These are phyloP conservation scores for Brachionus angularis DNA, from an alignment of 1,140 invertebrate genomes.

Conservation along the genomic window DNA sequence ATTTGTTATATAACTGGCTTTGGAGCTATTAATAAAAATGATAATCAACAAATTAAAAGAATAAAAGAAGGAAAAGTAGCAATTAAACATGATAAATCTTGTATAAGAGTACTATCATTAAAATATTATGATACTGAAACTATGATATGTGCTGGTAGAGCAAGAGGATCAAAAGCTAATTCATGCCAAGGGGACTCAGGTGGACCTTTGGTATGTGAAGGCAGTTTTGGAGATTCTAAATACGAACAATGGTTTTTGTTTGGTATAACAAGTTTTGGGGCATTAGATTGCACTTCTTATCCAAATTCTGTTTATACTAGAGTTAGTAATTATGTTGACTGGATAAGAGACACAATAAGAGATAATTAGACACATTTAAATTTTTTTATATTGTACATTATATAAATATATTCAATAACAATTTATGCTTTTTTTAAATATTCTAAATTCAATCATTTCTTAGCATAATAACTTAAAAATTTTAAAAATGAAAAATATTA, in stretches of 20 bases:
- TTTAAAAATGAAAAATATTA: too few relatives aligned
- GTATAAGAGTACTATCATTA: constrained; percentile 15
- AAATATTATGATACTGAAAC: neutral
- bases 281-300: constrained; percentile 33
- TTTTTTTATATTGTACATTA: neutral
- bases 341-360: constrained; percentile 29
- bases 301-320: constrained; percentile 33
- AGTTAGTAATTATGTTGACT: constrained; percentile 38
- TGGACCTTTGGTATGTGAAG: constrained; percentile 32
- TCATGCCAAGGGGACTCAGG: constrained; percentile 40
- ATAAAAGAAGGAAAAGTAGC: constrained; percentile 39
- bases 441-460: too few relatives aligned
- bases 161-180: constrained; percentile 5
- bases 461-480: too few relatives aligned
- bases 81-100: constrained; percentile 30
- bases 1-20: constrained; percentile 42
- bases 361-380: neutral
- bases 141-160: constrained; percentile 36
- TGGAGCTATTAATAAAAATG: constrained; percentile 3
- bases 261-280: constrained; percentile 40
- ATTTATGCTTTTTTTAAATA: too few relatives aligned
- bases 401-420: neutral
- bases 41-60: constrained; percentile 4
- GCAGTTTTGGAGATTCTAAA: constrained; percentile 9
- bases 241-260: constrained; percentile 33